Base-by-base conservation (phyloP, 2,888 invertebrate species). In the Drosophila kanekoi region DNA sequence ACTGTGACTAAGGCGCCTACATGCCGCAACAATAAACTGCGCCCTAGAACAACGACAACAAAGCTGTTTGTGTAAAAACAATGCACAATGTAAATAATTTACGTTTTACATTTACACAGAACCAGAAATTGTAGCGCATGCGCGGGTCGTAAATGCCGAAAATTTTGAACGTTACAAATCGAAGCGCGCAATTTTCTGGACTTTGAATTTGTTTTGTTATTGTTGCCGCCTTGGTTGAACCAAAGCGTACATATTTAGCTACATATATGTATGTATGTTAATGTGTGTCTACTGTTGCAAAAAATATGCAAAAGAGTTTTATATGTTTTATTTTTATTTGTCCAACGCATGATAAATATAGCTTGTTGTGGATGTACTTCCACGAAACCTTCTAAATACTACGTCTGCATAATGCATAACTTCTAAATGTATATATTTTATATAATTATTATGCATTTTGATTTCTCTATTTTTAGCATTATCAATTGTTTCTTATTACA, bases 171-270 rank as follows among this genome's bases (percentile, higher is more conserved):
- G 33, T 48, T 69, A 61, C 71, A 73, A 81, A 49, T 72, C 48
- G 59, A 69, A 66, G 45, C 54, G 64, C 58, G 66, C 79, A 84
- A 70, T 84, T 52, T 51, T 62, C 18, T 83, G 87, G 79, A 88
- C 89, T 88, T 86, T 89, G 84, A 64, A 84, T 86, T 78, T 89
- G 79, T 86, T 80, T 82, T 82, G 74, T 8, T 80, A 72, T 71
- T 72, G 73, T 49, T 54, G 61, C 60, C 54, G 20, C n/a, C 38
- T 40, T 41, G 45, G 23, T 76, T 45, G 13, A 48, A 13, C 11
- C 48, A 45, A 18, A 37, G 33, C 53, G 23, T 8, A 44, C 20
- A 53, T 38, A 35, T 38, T 38, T 51, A 38, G 38, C 48, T 13
- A 14, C 11, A 16, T 53, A 40, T 28, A 2, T 40, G 16, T 38